A percentile compares a stretch with the other conserved stretches of the same genome.
These are phyloP conservation scores for Piscicola geometra DNA, from an alignment of 2,888 invertebrate genomes.

Conservation along the genomic window DNA sequence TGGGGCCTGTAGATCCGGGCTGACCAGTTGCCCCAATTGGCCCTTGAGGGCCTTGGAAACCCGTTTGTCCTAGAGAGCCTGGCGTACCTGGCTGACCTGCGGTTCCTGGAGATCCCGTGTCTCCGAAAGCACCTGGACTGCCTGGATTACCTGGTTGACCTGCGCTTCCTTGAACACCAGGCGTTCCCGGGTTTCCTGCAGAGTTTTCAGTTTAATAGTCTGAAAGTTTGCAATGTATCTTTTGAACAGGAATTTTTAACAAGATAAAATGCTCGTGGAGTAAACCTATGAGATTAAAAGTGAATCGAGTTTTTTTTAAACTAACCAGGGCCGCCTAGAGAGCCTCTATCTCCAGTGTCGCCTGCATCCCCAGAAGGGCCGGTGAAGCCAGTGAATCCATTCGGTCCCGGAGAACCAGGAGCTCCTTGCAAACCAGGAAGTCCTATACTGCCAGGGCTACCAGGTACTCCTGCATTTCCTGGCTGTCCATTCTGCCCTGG, in stretches of 20 bases:
- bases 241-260: no score
- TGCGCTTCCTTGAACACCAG: background rate
- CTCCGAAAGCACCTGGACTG: background rate
- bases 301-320: background rate
- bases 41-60: background rate
- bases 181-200: background rate
- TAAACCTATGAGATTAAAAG: no score
- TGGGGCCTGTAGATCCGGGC: background rate
- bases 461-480: background rate
- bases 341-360: background rate
- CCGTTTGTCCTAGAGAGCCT: background rate
- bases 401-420: background rate
- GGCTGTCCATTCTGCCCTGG: background rate
- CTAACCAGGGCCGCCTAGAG: background rate
- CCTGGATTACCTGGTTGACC: background rate
- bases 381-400: background rate
- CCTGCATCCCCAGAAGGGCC: background rate
- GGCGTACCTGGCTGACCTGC: background rate
- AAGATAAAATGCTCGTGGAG: no score
- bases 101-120: background rate
- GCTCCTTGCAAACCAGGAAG: background rate
- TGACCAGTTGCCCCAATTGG: background rate
- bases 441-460: background rate
- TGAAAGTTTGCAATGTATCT: no score
- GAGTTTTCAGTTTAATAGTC: no score